Evolutionary conservation across 2,113 vertebrate species (phyloP), one percentile per base, ranked within the genome.

Genomic region (Xiphias gladius): DNA sequence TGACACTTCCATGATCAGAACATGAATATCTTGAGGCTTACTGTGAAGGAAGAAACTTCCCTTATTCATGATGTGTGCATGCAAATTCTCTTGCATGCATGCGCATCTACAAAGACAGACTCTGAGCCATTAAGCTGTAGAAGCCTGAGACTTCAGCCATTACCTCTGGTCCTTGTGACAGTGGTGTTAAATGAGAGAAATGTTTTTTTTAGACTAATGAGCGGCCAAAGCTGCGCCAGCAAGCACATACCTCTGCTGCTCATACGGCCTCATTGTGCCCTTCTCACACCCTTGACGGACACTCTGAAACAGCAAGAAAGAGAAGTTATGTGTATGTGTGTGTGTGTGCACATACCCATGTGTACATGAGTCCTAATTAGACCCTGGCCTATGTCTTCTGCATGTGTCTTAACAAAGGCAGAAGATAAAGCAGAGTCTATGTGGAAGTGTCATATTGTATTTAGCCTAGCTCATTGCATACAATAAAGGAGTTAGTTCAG

Each of bases 211-310:
- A 41, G 76, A 85, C 86, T 88, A 91, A 88, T 89, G 89, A 90
- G 86, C 4, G 26, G 76, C 76, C 63, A 74, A 61, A 83, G 86
- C 79, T 41, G 63, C 37, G 71, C 74, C 83, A 82, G 83, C 79
- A 82, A 85, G 78, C 77, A 35, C 71, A 76, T 55, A 76, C 74
- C 79, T 84, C 80, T 71, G 41, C 63, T 70, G 62, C 83, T 84
- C 73, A 74, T 83, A 73, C 67, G 66, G 84, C 66, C 86, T 82
- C 73, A 73, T 81, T 88, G 69, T 88, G 86, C 75, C 85, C 81
- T 86, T 86, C 88, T 87, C 82, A 68, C 79, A 84, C 79, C 88
- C 88, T 84, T 84, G 86, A 85, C 64, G 83, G 84, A 86, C 17
- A 30, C 88, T 80, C 72, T 72, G 65, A 83, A 85, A 90, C 81